phyloP scores from a whole-genome alignment of 2,113 vertebrate species.

The Oxyruncus cristatus region DNA sequence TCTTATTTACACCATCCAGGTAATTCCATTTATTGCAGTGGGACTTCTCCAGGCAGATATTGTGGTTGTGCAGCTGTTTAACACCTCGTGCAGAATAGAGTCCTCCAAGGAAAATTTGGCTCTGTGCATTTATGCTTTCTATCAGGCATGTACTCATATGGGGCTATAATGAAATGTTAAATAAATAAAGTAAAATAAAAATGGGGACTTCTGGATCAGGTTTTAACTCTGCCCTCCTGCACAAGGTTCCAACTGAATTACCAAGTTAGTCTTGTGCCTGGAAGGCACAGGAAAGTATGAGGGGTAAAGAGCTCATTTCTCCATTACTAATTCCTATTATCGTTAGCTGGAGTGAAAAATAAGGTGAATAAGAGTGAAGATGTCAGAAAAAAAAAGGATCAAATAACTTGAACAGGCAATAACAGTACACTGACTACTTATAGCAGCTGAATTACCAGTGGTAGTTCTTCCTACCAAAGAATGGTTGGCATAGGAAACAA shows the following conservation, averaged over 20 bases:
- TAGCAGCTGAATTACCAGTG: background rate
- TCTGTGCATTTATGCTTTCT: background rate
- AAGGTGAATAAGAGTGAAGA: slow-evolving; percentile 4
- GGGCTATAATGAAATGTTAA: slow-evolving; percentile 1
- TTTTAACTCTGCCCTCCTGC: slow-evolving; percentile 7
- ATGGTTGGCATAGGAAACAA: background rate
- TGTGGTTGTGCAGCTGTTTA: slow-evolving; percentile 24
- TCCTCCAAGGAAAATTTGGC: slow-evolving; percentile 24
- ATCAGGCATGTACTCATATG: background rate
- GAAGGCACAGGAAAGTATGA: background rate
- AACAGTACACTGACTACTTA: background rate
- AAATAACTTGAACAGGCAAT: slow-evolving; percentile 3
- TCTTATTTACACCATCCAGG: slow-evolving; percentile 44
- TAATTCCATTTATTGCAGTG: slow-evolving; percentile 40
- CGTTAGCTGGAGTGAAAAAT: slow-evolving; percentile 13
- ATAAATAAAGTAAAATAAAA: slow-evolving; percentile 43
- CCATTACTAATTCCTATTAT: slow-evolving; percentile 26
- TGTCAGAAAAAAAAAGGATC: background rate
- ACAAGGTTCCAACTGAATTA: slow-evolving; percentile 20
- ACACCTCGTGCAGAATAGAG: background rate
- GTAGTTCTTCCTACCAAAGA: background rate
- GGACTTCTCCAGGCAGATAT: slow-evolving; percentile 26
- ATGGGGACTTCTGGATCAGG: background rate
- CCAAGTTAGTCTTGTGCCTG: background rate
- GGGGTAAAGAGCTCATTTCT: slow-evolving; percentile 8